A percentile compares a stretch with the other conserved stretches of the same genome.
phyloP scores from a whole-genome alignment of 2,113 vertebrate genomes.

The Trachemys scripta region DNA sequence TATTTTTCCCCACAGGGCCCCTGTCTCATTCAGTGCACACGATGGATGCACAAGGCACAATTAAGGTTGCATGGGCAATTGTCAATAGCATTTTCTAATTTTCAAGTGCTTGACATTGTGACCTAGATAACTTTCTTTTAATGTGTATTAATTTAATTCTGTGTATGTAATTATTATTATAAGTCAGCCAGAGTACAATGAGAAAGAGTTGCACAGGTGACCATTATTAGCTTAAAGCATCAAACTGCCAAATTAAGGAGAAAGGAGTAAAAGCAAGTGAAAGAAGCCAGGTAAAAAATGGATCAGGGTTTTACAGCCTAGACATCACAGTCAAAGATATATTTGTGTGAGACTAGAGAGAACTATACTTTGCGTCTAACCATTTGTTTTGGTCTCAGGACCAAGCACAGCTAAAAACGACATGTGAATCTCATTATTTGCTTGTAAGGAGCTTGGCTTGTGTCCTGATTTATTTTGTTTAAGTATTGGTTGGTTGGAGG shows the following conservation, averaged over 20 bases:
- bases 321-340: background rate
- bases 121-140: background rate
- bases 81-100: background rate
- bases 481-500: background rate
- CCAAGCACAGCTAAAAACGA: background rate
- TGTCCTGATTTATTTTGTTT: background rate
- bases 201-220: background rate
- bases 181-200: background rate
- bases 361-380: background rate
- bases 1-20: background rate
- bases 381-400: background rate
- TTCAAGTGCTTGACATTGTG: background rate
- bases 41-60: background rate
- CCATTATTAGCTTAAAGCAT: background rate
- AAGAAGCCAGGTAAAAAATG: background rate
- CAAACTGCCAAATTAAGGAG: background rate
- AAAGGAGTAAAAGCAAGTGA: background rate
- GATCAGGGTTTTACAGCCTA: background rate
- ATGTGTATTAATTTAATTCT: no score
- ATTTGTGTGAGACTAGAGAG: background rate
- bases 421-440: background rate
- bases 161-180: background rate
- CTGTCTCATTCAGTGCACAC: background rate
- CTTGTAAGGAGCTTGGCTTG: background rate
- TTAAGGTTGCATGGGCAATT: background rate